These are phyloP conservation scores for Lasaia peninsularis DNA, from an alignment of 1,140 invertebrate species.

Conservation along the genomic window DNA sequence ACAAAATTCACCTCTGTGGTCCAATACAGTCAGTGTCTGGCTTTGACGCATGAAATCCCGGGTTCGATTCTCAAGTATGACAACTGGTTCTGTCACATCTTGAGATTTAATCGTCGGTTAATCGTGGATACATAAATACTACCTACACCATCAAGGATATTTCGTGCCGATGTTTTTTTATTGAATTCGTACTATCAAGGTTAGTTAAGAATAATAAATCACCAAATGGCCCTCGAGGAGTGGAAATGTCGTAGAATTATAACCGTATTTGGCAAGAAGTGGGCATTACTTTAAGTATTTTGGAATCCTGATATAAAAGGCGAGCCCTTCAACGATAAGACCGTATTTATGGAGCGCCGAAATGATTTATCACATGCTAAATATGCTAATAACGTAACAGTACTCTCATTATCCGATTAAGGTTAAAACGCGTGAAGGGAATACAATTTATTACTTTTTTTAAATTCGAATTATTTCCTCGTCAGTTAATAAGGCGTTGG, in stretches of 20 bases:
- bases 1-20: too few species aligned
- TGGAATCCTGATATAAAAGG: background rate
- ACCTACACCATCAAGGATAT: too few species aligned
- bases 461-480: background rate
- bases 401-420: constrained; percentile 9
- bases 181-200: background rate
- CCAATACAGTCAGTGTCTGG: too few species aligned
- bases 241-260: background rate
- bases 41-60: too few species aligned
- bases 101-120: too few species aligned
- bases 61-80: background rate
- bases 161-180: too few species aligned
- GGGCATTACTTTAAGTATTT: background rate
- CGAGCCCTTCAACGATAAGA: constrained; percentile 6
- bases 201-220: constrained; percentile 2
- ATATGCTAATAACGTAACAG: constrained; percentile 13
- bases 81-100: too few species aligned
- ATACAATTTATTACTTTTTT: constrained; percentile 2
- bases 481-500: background rate
- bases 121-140: too few species aligned
- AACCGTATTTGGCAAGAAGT: constrained; percentile 2
- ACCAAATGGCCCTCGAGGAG: constrained; percentile 4
- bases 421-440: constrained; percentile 2
- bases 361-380: constrained; percentile 14
- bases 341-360: constrained; percentile 13